Conservation (phyloP, 1,140 invertebrate species). For the Lycorma delicatula region DNA sequence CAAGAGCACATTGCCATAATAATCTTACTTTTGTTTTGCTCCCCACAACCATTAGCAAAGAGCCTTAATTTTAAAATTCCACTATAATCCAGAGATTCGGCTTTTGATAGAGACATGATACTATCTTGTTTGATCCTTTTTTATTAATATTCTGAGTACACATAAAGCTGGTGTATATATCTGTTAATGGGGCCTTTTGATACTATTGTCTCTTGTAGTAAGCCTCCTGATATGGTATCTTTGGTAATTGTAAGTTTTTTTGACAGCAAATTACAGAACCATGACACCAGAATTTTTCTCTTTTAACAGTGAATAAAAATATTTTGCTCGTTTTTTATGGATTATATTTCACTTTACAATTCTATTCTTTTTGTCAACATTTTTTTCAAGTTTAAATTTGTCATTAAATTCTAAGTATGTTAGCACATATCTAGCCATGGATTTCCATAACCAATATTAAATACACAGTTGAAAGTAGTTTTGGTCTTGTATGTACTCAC, state of each 20-base stretch:
- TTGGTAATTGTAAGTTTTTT: slow-evolving; percentile 31
- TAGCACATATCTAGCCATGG: no score
- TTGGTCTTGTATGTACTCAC: no score
- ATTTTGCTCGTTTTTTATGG: slow-evolving; percentile 16
- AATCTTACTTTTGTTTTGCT: slow-evolving; percentile 30
- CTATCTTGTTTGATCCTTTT: background rate
- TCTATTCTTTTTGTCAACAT: no score
- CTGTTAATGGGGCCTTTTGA: slow-evolving; percentile 19
- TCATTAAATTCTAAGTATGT: no score
- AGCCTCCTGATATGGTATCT: slow-evolving; percentile 28
- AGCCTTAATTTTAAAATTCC: slow-evolving; percentile 18
- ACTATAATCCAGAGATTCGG: slow-evolving; percentile 22
- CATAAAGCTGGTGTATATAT: no score
- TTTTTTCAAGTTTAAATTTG: no score
- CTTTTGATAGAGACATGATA: background rate
- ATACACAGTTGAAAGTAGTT: no score
- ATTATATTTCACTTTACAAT: no score
- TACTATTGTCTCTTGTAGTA: slow-evolving; percentile 31
- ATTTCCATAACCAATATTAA: no score
- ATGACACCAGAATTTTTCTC: slow-evolving; percentile 13
- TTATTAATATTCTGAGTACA: background rate
- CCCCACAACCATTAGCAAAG: slow-evolving; percentile 25
- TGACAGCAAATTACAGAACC: slow-evolving; percentile 29
- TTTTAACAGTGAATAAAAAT: slow-evolving; percentile 25
- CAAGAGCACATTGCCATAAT: slow-evolving; percentile 20